Evolutionary conservation across 2,113 vertebrate genomes (phyloP).

Genomic region (Loxodonta africana): DNA sequence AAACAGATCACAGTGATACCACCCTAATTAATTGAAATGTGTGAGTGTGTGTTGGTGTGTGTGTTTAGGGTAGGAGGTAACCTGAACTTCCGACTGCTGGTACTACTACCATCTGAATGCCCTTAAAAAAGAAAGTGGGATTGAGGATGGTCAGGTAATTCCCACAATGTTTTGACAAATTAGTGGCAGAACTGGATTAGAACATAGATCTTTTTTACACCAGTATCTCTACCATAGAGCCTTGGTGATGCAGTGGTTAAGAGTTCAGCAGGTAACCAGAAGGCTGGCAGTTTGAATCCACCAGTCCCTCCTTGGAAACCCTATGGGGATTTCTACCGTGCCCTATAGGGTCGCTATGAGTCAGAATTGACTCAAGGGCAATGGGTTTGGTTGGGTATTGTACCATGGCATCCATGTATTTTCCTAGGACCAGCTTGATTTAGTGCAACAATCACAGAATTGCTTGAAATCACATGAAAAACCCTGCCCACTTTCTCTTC

Average conservation of each 20-base stretch:
- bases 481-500: neutral
- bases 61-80: too few relatives aligned
- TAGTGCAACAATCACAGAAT: neutral
- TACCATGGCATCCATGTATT: too few relatives aligned
- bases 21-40: neutral
- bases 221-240: neutral
- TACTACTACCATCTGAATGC: neutral
- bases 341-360: too few relatives aligned
- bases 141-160: neutral
- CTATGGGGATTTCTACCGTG: too few relatives aligned
- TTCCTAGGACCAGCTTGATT: neutral
- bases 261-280: too few relatives aligned
- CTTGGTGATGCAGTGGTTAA: too few relatives aligned
- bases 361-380: too few relatives aligned
- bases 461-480: slow-evolving; percentile 26
- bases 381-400: neutral
- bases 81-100: neutral
- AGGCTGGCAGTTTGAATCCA: too few relatives aligned
- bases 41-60: neutral
- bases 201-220: neutral
- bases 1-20: neutral
- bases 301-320: too few relatives aligned
- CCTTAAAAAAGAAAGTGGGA: neutral
- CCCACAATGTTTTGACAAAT: neutral
- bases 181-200: neutral